These are phyloP conservation scores for Diachrysia chrysitis DNA, from an alignment of 2,888 invertebrate genomes.

Conservation along the genomic window DNA sequence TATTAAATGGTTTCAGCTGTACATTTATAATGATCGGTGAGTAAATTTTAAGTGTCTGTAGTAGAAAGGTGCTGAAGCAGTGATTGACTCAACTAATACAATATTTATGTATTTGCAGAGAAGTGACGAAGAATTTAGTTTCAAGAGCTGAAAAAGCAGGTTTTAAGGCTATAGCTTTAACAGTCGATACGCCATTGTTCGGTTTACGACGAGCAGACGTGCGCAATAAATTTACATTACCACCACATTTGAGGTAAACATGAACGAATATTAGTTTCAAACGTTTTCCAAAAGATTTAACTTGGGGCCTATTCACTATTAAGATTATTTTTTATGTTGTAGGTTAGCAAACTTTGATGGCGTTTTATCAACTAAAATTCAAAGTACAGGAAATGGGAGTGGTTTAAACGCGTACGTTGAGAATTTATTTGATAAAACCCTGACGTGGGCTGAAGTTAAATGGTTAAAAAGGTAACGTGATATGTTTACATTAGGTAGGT, in stretches of 20 bases:
- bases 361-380: slow-evolving; percentile 81
- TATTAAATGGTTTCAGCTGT: slow-evolving; percentile 97
- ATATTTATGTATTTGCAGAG: slow-evolving; percentile 74
- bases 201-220: slow-evolving; percentile 95
- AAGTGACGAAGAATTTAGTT: slow-evolving; percentile 92
- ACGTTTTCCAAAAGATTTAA: background rate
- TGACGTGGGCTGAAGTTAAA: slow-evolving; percentile 96
- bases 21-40: slow-evolving; percentile 95
- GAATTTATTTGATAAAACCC: slow-evolving; percentile 93
- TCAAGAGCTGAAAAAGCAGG: slow-evolving; percentile 94
- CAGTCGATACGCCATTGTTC: slow-evolving; percentile 96
- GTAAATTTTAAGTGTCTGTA: slow-evolving; percentile 12
- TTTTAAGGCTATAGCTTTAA: slow-evolving; percentile 96
- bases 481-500: background rate
- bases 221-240: slow-evolving; percentile 95
- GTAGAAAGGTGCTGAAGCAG: background rate
- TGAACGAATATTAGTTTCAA: background rate
- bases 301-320: background rate
- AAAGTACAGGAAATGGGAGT: slow-evolving; percentile 89
- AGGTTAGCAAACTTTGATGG: slow-evolving; percentile 95
- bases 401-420: slow-evolving; percentile 94
- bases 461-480: slow-evolving; percentile 93
- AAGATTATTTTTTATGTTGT: slow-evolving; percentile 19
- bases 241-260: slow-evolving; percentile 92
- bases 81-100: background rate